Evolutionary conservation across 2,113 vertebrate genomes (phyloP).

Genomic region (Genyomyrus donnyi): DNA sequence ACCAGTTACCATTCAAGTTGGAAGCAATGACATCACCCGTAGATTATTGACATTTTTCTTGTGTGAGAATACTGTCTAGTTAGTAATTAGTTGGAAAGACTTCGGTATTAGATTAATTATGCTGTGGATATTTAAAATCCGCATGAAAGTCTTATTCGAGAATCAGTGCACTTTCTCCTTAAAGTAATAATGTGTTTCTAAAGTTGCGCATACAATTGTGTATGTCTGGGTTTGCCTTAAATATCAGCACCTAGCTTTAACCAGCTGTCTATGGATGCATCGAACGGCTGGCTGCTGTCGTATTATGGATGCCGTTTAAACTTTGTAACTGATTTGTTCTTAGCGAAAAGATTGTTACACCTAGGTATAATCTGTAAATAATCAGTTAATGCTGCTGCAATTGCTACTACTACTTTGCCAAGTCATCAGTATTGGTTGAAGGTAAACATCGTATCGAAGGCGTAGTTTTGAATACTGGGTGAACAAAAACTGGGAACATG

Average conservation of each 20-base stretch:
- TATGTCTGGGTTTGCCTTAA: background rate
- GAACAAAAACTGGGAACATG: background rate
- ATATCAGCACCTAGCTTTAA: background rate
- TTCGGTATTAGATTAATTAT: background rate
- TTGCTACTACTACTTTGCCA: background rate
- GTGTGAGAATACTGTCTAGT: background rate
- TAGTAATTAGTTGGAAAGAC: background rate
- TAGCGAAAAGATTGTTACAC: background rate
- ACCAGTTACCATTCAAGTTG: conserved; percentile 8
- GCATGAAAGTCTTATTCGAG: background rate
- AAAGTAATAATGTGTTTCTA: background rate
- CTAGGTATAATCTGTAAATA: background rate
- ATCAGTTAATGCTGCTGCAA: background rate
- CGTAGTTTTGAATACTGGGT: background rate
- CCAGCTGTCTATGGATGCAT: background rate
- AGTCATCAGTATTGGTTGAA: background rate
- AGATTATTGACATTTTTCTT: background rate
- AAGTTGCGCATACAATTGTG: background rate
- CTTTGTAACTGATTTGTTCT: background rate
- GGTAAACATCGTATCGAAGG: background rate
- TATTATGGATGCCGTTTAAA: background rate
- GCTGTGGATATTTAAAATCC: background rate
- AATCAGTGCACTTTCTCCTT: background rate
- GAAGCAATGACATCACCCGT: conserved; percentile 8
- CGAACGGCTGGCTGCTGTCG: background rate